Conservation (phyloP, 2,113 vertebrate species). For the Porphyrio hochstetteri region DNA sequence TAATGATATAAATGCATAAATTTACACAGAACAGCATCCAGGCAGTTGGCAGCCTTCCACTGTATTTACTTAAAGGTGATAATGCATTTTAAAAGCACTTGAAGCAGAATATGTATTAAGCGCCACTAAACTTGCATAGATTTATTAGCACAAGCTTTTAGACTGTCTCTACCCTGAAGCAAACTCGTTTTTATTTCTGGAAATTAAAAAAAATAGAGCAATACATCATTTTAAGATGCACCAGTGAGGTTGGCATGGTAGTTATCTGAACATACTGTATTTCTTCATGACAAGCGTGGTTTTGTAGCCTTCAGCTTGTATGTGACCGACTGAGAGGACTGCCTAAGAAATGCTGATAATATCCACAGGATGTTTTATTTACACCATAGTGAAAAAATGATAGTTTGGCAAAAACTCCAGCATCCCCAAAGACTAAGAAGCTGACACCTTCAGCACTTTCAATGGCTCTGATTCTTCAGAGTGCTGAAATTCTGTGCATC, state of each 20-base stretch:
- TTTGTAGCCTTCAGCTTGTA: neutral
- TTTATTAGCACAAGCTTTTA: conserved; percentile 74
- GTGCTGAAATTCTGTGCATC: neutral
- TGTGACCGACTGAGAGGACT: neutral
- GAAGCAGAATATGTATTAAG: conserved; percentile 65
- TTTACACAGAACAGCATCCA: conserved; percentile 23
- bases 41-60: conserved; percentile 54
- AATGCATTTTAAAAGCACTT: conserved; percentile 68
- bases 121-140: conserved; percentile 51
- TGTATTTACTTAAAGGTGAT: conserved; percentile 73
- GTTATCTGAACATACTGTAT: conserved; percentile 20
- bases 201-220: conserved; percentile 46
- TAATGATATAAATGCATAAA: conserved; percentile 60
- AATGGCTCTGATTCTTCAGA: neutral
- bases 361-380: conserved; percentile 2
- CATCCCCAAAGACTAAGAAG: neutral
- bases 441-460: neutral
- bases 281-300: conserved; percentile 17
- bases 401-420: neutral
- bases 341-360: neutral
- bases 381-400: neutral
- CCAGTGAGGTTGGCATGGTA: neutral
- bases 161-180: conserved; percentile 66
- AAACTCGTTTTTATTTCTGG: conserved; percentile 59
- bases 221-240: conserved; percentile 53